Percentiles rank a stretch among this genome's conserved stretches.
These are phyloP conservation scores for Clytia hemisphaerica DNA, from an alignment of 30 jellyfish, hydroid and myxozoan species.

Conservation along the genomic window DNA sequence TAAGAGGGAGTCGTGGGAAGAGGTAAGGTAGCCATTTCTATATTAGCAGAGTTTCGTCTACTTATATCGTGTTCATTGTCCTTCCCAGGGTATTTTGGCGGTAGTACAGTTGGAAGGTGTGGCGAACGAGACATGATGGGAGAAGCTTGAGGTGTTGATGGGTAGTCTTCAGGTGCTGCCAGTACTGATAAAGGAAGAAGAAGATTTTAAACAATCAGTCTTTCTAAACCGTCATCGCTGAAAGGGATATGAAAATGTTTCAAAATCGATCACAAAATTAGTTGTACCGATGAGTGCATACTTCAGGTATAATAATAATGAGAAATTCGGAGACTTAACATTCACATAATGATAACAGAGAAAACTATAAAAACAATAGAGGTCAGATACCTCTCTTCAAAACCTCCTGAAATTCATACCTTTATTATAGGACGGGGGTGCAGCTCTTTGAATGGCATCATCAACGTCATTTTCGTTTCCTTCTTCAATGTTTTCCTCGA, in stretches of 20 bases:
- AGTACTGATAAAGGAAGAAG: conserved; percentile 33
- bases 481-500: conserved; percentile 25
- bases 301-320: conserved; percentile 22
- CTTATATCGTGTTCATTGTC: too few relatives aligned
- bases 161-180: conserved; percentile 66
- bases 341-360: neutral
- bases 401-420: conserved; percentile 32
- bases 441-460: conserved; percentile 85
- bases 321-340: neutral
- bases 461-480: conserved; percentile 26
- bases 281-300: conserved; percentile 5
- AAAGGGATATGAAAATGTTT: neutral
- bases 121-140: conserved; percentile 61
- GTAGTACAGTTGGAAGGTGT: conserved; percentile 39
- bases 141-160: conserved; percentile 60
- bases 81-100: conserved; percentile 24
- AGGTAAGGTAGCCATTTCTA: conserved; percentile 29
- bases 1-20: conserved; percentile 18
- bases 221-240: conserved; percentile 14
- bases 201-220: neutral
- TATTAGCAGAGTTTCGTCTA: too few relatives aligned
- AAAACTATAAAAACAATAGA: neutral
- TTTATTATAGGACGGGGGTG: conserved; percentile 91
- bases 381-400: neutral
- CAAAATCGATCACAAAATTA: neutral